A percentile compares a stretch with the other conserved stretches of the same genome.
phyloP scores from a whole-genome alignment of 2,113 vertebrate genomes.

The Hemiscyllium ocellatum region DNA sequence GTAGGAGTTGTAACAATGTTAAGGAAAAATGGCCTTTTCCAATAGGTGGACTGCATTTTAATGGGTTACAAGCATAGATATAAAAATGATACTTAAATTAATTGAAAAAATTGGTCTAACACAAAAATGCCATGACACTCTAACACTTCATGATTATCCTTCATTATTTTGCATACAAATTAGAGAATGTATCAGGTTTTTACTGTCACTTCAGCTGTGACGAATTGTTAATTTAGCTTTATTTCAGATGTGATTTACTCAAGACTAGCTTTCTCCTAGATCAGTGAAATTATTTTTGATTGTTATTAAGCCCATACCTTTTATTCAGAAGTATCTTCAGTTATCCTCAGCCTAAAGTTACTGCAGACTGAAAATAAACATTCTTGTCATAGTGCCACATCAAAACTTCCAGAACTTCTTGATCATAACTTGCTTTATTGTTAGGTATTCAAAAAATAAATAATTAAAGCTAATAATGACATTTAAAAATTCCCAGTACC shows the following conservation, averaged over 20 bases:
- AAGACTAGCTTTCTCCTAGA: not conserved
- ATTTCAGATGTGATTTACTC: not conserved
- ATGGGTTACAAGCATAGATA: not conserved
- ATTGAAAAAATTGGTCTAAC: not conserved
- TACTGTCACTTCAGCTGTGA: not conserved
- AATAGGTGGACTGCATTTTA: slow-evolving; percentile 11
- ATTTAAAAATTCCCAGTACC: not conserved
- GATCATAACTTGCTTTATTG: not conserved
- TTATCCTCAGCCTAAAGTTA: not conserved
- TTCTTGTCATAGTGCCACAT: too few species aligned
- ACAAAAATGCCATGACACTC: not conserved
- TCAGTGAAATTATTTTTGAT: not conserved
- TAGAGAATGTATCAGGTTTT: not conserved
- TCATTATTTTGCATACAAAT: not conserved
- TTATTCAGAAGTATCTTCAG: not conserved
- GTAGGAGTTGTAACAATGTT: not conserved
- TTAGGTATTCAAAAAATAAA: not conserved
- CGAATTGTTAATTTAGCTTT: not conserved
- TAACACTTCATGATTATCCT: too few species aligned
- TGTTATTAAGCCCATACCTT: not conserved
- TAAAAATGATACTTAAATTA: not conserved
- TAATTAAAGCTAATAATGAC: not conserved
- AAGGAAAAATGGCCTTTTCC: not conserved
- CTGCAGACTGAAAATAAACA: not conserved
- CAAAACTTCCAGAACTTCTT: too few species aligned